Conservation (phyloP, 2,113 vertebrate species). For the Indicator indicator region DNA sequence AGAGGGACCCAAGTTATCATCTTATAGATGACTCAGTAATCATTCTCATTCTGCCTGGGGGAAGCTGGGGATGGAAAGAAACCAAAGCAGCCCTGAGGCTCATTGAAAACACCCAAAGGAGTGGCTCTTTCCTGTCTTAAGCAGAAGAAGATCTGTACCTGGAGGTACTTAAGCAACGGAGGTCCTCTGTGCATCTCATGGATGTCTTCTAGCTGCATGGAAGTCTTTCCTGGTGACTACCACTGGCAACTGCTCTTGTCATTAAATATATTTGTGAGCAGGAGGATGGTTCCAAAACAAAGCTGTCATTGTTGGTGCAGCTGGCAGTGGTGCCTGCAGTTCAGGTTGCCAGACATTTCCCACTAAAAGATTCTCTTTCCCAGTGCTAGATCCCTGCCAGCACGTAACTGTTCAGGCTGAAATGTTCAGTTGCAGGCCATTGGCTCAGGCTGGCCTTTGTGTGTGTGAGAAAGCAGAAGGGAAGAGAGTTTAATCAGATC, state of each 20-base stretch:
- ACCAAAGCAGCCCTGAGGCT: not conserved
- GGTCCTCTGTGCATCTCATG: not conserved
- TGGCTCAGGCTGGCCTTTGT: not conserved
- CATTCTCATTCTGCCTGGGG: not conserved
- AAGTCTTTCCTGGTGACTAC: not conserved
- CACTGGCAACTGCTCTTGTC: not conserved
- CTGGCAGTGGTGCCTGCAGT: constrained; percentile 26
- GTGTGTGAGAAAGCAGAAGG: not conserved
- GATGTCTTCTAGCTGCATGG: rapidly evolving
- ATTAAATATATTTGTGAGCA: constrained; percentile 18
- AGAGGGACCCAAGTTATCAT: not conserved
- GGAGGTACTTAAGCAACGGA: not conserved
- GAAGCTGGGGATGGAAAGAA: not conserved
- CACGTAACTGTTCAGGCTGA: constrained; percentile 9
- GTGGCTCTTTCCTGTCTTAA: not conserved
- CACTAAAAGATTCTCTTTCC: constrained; percentile 31
- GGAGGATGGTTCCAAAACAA: not conserved
- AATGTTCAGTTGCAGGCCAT: not conserved
- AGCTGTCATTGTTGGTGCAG: constrained; percentile 56
- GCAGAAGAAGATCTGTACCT: not conserved
- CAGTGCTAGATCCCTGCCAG: constrained; percentile 10
- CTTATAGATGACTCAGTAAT: not conserved
- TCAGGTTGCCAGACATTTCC: constrained; percentile 49
- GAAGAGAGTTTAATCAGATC: not conserved
- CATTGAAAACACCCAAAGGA: not conserved